phyloP scores from a whole-genome alignment of 2,797 vertebrate genomes.

The Sphaeramia orbicularis region DNA sequence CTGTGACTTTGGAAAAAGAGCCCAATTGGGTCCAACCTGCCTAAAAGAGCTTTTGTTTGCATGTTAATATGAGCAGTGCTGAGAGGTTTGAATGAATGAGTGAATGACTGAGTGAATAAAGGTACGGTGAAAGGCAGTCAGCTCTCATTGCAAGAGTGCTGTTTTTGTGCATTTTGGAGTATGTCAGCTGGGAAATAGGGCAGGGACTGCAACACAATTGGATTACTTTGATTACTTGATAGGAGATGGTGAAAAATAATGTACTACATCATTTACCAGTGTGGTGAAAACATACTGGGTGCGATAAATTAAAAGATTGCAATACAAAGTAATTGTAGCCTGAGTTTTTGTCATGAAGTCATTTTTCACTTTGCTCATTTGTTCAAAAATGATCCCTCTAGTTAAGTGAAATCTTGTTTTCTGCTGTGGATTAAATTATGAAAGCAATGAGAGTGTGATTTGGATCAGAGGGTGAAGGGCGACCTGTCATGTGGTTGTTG shows the following conservation, averaged over 20 bases:
- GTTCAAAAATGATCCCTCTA: constrained; percentile 17
- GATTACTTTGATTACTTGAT: constrained; percentile 45
- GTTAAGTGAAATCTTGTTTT: too few species aligned
- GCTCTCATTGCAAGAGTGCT: constrained; percentile 35
- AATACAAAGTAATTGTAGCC: too few species aligned
- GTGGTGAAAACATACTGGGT: background rate
- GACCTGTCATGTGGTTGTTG: constrained; percentile 11
- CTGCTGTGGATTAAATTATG: constrained; percentile 3
- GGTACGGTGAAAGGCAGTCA: constrained; percentile 35
- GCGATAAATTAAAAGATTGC: too few species aligned
- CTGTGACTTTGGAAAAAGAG: constrained; percentile 40
- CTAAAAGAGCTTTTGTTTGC: constrained; percentile 53
- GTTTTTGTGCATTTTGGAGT: constrained; percentile 36
- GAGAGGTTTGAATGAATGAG: constrained; percentile 20
- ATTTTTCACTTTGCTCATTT: constrained; percentile 21
- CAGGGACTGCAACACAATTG: constrained; percentile 21
- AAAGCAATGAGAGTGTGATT: background rate
- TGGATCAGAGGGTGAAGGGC: background rate
- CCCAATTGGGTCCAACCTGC: constrained; percentile 24
- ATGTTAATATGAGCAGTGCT: constrained; percentile 51
- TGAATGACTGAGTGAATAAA: constrained; percentile 38
- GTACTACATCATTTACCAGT: background rate
- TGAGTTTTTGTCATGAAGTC: background rate
- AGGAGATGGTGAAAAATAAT: constrained; percentile 1
- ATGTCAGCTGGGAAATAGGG: constrained; percentile 35